Percentiles rank a stretch among this genome's conserved stretches.
Conservation (phyloP, 2,113 vertebrate species). For the Protomyctophum bolini region DNA sequence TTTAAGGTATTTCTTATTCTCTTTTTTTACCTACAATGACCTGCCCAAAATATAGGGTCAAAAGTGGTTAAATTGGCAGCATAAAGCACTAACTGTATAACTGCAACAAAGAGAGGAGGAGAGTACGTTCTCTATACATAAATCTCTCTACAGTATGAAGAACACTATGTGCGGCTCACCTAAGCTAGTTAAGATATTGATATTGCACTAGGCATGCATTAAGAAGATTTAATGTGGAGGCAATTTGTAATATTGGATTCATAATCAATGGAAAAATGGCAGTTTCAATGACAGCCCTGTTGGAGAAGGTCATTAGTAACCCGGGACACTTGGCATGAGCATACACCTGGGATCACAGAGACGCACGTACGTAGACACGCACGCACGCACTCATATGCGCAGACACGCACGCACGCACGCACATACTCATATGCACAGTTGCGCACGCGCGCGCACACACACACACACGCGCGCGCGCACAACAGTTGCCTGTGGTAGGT, state of each 20-base stretch:
- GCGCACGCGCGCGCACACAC: neutral
- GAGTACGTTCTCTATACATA: neutral
- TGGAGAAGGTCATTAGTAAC: neutral
- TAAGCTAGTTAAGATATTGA: neutral
- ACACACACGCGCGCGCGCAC: neutral
- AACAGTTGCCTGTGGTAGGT: neutral
- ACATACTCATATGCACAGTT: neutral
- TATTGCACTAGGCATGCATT: neutral
- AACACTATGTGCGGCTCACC: neutral
- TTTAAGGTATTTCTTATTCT: no score
- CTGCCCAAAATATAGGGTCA: no score
- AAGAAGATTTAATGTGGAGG: neutral
- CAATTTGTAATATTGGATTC: neutral
- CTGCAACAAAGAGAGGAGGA: neutral
- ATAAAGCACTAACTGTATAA: neutral
- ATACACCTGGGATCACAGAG: neutral
- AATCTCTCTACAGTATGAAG: neutral
- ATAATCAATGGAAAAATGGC: slow-evolving; percentile 7
- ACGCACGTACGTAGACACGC: neutral
- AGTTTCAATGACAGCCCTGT: neutral
- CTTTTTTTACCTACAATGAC: no score
- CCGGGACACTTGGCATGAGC: no score
- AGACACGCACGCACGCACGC: neutral
- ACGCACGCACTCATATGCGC: neutral
- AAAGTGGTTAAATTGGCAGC: no score